phyloP scores from a whole-genome alignment of 2,797 vertebrate species.

The Simalia tracyae region DNA sequence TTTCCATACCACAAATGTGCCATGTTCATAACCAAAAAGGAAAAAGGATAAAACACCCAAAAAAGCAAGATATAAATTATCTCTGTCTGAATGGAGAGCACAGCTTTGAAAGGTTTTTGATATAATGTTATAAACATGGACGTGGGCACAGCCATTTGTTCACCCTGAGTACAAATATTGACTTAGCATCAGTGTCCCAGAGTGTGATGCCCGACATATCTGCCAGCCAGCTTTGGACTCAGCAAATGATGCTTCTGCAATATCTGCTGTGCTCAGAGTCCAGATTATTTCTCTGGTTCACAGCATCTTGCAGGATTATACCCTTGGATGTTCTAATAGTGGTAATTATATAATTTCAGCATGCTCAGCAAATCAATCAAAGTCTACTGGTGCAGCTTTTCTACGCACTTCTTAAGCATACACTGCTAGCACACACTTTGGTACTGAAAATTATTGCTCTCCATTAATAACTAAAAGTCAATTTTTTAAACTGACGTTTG shows the following conservation, averaged over 20 bases:
- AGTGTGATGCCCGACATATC: fast-evolving
- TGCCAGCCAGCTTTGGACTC: neutral
- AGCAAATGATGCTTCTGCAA: neutral
- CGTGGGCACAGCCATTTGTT: neutral
- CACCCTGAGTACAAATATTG: neutral
- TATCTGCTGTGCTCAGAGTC: neutral
- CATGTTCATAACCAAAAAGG: neutral
- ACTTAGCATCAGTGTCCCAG: neutral
- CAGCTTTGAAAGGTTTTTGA: neutral
- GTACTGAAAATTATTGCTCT: neutral
- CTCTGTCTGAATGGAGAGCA: neutral
- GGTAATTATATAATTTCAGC: constrained; percentile 5
- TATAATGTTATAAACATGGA: neutral
- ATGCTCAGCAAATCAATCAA: neutral
- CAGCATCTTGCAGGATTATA: neutral
- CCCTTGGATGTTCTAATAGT: neutral
- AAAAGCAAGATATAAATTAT: neutral
- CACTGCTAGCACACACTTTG: neutral
- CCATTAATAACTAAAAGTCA: neutral
- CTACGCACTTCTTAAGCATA: neutral
- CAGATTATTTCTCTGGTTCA: neutral
- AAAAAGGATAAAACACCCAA: neutral
- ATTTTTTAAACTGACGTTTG: neutral
- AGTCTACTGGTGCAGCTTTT: neutral
- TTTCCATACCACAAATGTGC: fast-evolving